phyloP scores from a whole-genome alignment of 2,113 vertebrate genomes.

The Rhegmatorhina hoffmannsi region DNA sequence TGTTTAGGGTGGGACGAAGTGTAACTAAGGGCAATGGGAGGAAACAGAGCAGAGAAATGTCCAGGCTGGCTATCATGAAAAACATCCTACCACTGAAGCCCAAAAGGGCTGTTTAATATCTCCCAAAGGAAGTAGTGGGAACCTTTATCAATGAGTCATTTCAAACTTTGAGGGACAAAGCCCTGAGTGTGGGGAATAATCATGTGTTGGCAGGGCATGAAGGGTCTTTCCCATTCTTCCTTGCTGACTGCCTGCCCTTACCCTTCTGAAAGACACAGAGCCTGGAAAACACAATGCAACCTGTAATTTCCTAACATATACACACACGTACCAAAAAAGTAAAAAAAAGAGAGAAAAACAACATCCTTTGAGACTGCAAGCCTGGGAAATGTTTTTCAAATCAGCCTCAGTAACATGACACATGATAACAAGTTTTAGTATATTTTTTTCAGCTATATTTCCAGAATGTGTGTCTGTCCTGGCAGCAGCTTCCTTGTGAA shows the following conservation, averaged over 20 bases:
- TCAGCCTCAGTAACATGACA: constrained; percentile 5
- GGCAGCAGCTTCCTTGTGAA: constrained; percentile 32
- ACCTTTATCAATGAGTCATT: constrained; percentile 63
- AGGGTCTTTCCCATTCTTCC: constrained; percentile 29
- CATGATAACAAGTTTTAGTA: constrained; percentile 15
- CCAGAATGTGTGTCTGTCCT: background rate
- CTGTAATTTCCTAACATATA: background rate
- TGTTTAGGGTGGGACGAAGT: background rate
- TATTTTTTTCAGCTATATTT: background rate
- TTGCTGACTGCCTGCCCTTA: background rate
- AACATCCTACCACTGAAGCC: constrained; percentile 16
- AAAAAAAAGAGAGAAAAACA: background rate
- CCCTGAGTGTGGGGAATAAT: background rate
- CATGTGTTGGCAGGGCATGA: constrained; percentile 17
- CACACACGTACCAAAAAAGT: background rate
- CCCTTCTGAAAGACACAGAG: background rate
- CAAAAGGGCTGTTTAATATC: background rate
- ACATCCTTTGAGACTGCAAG: background rate
- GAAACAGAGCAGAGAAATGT: constrained; percentile 14
- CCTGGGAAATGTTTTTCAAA: constrained; percentile 25
- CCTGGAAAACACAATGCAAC: background rate
- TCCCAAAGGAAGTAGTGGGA: constrained; percentile 9
- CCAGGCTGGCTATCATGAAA: constrained; percentile 48
- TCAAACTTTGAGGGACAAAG: constrained; percentile 12
- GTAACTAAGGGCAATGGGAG: constrained; percentile 22